Conservation (phyloP, 1,140 invertebrate species). For the Chionoecetes opilio region DNA sequence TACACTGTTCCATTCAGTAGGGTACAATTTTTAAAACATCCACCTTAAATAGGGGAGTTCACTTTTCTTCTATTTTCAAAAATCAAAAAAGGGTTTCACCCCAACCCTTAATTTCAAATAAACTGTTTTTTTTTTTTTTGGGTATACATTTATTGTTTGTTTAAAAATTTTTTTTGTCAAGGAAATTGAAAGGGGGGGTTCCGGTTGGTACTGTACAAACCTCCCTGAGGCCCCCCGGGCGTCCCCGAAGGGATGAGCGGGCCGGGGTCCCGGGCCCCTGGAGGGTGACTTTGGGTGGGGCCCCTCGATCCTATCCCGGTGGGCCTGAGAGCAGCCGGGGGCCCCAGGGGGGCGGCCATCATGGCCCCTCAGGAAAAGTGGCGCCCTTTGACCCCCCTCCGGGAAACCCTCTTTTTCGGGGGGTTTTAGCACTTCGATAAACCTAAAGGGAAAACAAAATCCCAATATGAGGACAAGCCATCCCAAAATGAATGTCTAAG, state of each 20-base stretch:
- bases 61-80: too few species aligned
- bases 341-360: conserved; percentile 85
- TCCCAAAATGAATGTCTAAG: too few species aligned
- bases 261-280: conserved; percentile 6
- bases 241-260: conserved; percentile 34
- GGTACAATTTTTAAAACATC: too few species aligned
- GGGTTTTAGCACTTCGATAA: neutral
- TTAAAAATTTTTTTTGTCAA: neutral
- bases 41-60: too few species aligned
- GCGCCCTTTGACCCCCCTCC: neutral
- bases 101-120: too few species aligned
- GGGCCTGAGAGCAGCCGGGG: conserved; percentile 85
- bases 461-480: neutral
- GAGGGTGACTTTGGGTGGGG: conserved; percentile 80
- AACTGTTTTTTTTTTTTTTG: too few species aligned
- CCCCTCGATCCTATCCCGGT: conserved; percentile 85
- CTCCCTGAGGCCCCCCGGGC: conserved; percentile 15
- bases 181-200: too few species aligned
- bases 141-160: neutral
- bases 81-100: too few species aligned
- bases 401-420: neutral
- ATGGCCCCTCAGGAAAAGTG: conserved; percentile 82
- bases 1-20: too few species aligned
- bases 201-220: too few species aligned
- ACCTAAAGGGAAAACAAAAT: neutral